These are phyloP conservation scores for Parus major DNA, from an alignment of 2,113 vertebrate species.

Conservation along the genomic window DNA sequence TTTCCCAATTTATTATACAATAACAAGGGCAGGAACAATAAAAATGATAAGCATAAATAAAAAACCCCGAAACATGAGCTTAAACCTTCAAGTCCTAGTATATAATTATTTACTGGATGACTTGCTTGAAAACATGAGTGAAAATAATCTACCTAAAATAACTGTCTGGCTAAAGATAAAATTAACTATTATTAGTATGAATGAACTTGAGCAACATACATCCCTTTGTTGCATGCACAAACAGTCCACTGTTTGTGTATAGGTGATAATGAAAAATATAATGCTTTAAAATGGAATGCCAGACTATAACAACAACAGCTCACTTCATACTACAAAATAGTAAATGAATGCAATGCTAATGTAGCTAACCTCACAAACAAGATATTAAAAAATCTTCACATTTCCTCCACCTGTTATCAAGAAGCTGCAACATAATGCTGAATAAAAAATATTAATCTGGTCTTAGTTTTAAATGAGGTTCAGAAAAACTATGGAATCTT, in stretches of 20 bases:
- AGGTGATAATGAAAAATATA: background rate
- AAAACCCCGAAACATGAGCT: background rate
- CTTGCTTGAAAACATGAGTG: background rate
- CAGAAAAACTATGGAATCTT: background rate
- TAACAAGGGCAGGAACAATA: fast-evolving
- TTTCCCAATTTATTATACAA: background rate
- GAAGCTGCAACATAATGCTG: background rate
- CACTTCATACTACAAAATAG: background rate
- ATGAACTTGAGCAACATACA: background rate
- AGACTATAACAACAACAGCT: background rate
- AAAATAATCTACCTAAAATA: background rate
- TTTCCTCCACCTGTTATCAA: background rate
- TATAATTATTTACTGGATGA: background rate
- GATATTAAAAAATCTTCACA: background rate
- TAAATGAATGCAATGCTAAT: background rate
- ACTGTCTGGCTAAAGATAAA: background rate
- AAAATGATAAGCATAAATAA: background rate
- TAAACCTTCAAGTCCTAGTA: background rate
- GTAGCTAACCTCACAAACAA: background rate
- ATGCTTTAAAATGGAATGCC: background rate
- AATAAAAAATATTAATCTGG: background rate
- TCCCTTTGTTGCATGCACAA: background rate
- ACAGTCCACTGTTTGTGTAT: background rate
- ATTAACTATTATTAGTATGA: background rate
- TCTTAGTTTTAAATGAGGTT: background rate